These are phyloP conservation scores for Leptoclinus maculatus DNA, from an alignment of 2,797 vertebrate genomes.

Conservation along the genomic window DNA sequence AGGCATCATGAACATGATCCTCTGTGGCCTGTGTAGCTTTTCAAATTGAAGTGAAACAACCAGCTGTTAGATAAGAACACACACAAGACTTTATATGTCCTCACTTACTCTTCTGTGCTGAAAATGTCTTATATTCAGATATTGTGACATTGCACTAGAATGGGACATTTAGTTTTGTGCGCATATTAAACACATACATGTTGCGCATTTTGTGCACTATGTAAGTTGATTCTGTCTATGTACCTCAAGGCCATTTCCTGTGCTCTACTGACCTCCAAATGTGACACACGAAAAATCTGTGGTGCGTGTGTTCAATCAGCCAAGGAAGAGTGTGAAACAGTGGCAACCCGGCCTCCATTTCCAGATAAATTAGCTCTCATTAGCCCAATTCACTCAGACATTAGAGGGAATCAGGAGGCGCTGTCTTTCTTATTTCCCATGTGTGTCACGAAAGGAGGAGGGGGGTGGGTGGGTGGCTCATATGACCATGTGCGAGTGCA, in stretches of 20 bases:
- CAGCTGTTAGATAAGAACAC: neutral
- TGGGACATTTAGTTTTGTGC: neutral
- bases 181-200: neutral
- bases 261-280: slow-evolving; percentile 3
- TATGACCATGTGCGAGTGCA: neutral
- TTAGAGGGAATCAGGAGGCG: neutral
- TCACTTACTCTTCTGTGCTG: neutral
- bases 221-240: neutral
- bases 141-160: neutral
- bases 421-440: slow-evolving; percentile 8
- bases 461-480: neutral
- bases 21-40: neutral
- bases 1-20: slow-evolving; percentile 12
- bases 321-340: neutral
- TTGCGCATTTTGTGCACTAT: neutral
- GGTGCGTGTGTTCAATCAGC: slow-evolving; percentile 4
- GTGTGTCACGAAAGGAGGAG: neutral
- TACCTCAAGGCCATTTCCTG: slow-evolving; percentile 1
- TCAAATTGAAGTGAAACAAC: neutral
- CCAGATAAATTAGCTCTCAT: slow-evolving; percentile 38
- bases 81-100: slow-evolving; percentile 1
- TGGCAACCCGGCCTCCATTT: slow-evolving; percentile 23
- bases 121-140: neutral
- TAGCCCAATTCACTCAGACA: slow-evolving; percentile 40
- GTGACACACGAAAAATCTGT: neutral